Conservation (phyloP, 2,888 invertebrate genomes). For the Allygus modestus region DNA sequence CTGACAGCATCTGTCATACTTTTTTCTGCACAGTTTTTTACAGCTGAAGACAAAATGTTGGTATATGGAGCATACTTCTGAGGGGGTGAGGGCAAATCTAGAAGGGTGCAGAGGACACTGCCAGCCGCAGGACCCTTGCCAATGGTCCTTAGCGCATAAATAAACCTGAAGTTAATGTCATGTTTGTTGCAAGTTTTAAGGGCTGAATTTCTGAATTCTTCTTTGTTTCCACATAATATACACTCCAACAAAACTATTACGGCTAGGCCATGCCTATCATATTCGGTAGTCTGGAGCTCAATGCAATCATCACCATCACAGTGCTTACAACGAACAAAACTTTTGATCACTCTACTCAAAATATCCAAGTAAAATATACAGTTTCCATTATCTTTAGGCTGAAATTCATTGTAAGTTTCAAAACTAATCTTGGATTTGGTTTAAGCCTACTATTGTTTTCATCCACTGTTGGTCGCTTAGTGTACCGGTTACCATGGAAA, state of each 20-base stretch:
- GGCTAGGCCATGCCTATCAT: conserved; percentile 21
- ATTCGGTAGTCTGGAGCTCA: conserved; percentile 3
- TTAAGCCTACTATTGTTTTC: too few species aligned
- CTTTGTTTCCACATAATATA: background rate
- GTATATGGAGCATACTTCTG: background rate
- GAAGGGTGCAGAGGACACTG: conserved; percentile 4
- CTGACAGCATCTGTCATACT: background rate
- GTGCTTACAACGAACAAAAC: background rate
- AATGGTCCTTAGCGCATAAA: conserved; percentile 41
- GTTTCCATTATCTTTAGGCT: conserved; percentile 17
- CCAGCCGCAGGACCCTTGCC: conserved; percentile 17
- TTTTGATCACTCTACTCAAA: conserved; percentile 22
- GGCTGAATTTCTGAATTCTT: background rate
- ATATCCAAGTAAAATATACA: conserved; percentile 19
- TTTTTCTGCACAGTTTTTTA: background rate
- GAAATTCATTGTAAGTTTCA: background rate
- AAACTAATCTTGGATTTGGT: too few species aligned
- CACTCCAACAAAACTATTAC: conserved; percentile 14
- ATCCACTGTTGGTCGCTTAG: too few species aligned
- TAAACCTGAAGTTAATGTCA: conserved; percentile 42
- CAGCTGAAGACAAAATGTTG: background rate
- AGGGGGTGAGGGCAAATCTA: background rate
- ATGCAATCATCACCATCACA: conserved; percentile 38
- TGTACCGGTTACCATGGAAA: too few species aligned
- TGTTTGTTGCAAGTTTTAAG: background rate